Evolutionary conservation across 2,797 vertebrate species (phyloP).

Genomic region (Xenops minutus): DNA sequence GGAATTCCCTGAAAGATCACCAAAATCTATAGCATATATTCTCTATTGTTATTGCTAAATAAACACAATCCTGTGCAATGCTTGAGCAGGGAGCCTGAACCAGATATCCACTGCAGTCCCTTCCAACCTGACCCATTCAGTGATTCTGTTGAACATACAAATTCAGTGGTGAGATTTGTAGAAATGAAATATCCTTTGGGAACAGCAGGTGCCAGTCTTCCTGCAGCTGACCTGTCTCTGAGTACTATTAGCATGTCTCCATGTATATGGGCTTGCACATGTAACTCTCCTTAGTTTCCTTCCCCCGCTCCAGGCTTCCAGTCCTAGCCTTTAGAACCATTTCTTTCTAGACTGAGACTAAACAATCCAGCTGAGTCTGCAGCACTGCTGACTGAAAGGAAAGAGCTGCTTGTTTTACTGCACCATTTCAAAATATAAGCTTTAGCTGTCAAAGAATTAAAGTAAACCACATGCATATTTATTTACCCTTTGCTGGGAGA

Average conservation of each 20-base stretch:
- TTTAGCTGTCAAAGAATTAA: neutral
- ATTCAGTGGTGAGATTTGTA: neutral
- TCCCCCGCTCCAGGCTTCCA: neutral
- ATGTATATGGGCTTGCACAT: neutral
- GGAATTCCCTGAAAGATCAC: neutral
- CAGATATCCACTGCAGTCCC: neutral
- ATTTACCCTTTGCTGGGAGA: conserved; percentile 89
- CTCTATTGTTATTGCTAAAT: neutral
- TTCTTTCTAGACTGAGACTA: neutral
- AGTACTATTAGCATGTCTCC: neutral
- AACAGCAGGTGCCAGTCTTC: neutral
- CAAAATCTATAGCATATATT: neutral
- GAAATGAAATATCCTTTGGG: neutral
- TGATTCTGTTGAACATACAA: neutral
- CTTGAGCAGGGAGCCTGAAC: neutral
- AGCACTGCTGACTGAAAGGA: neutral
- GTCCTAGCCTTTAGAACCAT: neutral
- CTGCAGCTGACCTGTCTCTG: neutral
- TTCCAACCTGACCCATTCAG: neutral
- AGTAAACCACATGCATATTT: neutral
- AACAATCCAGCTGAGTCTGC: neutral
- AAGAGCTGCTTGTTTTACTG: neutral
- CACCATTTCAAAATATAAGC: neutral
- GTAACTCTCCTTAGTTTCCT: neutral
- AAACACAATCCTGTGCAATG: neutral